Evolutionary conservation across 1,140 invertebrate species (phyloP).

Genomic region (Solenopsis fugax): DNA sequence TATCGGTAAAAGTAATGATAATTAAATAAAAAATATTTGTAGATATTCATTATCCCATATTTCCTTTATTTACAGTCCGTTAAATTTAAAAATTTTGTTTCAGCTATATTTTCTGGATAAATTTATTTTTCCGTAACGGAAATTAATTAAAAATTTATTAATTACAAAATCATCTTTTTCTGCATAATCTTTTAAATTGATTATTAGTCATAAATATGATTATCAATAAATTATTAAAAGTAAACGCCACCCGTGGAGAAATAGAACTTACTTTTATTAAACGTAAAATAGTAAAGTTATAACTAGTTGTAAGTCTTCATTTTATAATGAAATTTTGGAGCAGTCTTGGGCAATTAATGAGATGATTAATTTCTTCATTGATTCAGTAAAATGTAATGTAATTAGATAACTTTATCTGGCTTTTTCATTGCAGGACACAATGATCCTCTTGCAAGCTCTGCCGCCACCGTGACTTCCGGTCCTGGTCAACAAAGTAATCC

Average conservation of each 20-base stretch:
- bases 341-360: background rate
- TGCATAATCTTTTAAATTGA: background rate
- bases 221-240: background rate
- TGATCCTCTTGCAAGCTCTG: constrained; percentile 84
- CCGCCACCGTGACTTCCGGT: constrained; percentile 71
- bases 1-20: background rate
- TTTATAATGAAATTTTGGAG: background rate
- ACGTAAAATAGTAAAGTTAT: background rate
- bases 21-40: background rate
- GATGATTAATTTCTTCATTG: background rate
- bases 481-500: constrained; percentile 74
- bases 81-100: too few species aligned
- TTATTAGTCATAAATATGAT: background rate
- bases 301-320: background rate
- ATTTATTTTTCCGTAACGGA: background rate
- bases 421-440: constrained; percentile 86
- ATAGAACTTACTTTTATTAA: background rate
- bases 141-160: constrained; percentile 12
- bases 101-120: background rate
- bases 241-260: background rate
- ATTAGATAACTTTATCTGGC: background rate
- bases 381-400: background rate
- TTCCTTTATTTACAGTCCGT: background rate
- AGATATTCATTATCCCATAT: background rate
- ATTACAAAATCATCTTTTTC: background rate